Percentiles rank a stretch among this genome's conserved stretches.
phyloP scores from a whole-genome alignment of 2,797 vertebrate genomes.

The Eulemur coronatus region DNA sequence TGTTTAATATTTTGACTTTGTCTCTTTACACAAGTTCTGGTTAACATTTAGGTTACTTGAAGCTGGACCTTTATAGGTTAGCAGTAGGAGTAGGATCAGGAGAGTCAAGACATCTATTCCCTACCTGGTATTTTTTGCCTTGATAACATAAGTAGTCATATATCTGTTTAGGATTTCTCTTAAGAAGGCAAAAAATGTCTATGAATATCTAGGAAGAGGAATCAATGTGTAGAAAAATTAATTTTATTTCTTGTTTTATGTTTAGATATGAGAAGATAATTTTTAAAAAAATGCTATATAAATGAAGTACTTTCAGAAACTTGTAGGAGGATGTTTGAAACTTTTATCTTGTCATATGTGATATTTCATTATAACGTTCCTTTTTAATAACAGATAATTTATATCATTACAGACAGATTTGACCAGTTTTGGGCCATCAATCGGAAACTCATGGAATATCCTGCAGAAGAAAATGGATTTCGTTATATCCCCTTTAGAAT shows the following conservation, averaged over 20 bases:
- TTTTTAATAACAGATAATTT: conserved; percentile 69
- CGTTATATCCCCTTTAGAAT: conserved; percentile 98
- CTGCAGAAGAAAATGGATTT: conserved; percentile 96
- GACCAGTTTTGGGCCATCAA: conserved; percentile 99
- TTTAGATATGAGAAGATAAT: not conserved
- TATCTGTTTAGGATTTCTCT: conserved; percentile 5
- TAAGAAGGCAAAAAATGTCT: not conserved
- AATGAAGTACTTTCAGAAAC: conserved; percentile 1
- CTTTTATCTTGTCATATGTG: conserved; percentile 15
- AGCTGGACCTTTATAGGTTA: not conserved
- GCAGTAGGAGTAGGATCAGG: not conserved
- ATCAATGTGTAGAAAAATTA: not conserved
- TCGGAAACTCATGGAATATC: conserved; percentile 98
- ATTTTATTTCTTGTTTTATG: conserved; percentile 41
- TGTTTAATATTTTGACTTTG: conserved; percentile 37
- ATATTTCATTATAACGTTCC: not conserved
- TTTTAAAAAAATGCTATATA: not conserved
- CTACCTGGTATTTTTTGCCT: not conserved
- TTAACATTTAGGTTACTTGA: not conserved
- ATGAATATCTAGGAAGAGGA: not conserved
- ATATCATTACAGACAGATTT: conserved; percentile 93
- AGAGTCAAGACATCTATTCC: not conserved
- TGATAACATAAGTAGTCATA: not conserved
- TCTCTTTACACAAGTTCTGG: conserved; percentile 17
- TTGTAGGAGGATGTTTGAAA: not conserved